Evolutionary conservation across 2,113 vertebrate genomes (phyloP), one percentile per base, ranked within the genome.

Genomic region (Anolis carolinensis): DNA sequence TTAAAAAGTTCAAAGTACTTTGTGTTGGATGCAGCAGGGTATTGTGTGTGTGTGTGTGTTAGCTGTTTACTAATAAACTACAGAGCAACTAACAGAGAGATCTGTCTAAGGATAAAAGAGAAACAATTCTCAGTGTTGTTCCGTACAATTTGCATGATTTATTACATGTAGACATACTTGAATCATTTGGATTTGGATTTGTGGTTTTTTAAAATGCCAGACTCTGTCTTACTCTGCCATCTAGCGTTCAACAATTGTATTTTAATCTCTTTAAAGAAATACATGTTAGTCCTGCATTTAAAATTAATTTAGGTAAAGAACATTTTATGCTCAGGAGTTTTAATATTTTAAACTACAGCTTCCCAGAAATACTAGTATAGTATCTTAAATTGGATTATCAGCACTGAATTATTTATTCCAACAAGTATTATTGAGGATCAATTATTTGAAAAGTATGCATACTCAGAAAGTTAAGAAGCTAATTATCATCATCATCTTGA

Each of bases 221-320:
- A 32, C 32, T 78, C 83, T 86, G 90, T 87, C 87, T 91, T 93
- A 73, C 74, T 87, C 94, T 95, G 96, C 96, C 96, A 96, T 92
- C 96, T 95, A 91, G 96, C 88, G 96, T 88, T 25, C 59, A 52
- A 2, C 1, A 0, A 0, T 18, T 5, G 5, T 78, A 75, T 63
- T 85, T 88, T 75, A 62, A 0, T 88, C 36, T 52, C 68, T 81
- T 21, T 8, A 21, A 44, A n/a, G 20, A 80, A 39, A 14, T 23
- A 81, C 50, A 27, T 81, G 9, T 79, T 11, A 62, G 7, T 72
- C 25, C 63, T 63, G 36, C 11, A 59, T 81, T 81, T 74, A 6
- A 86, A 81, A 55, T 78, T 27, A 27, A 13, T 27, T 67, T 11
- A 39, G 34, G 8, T 30, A 68, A 68, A 30, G 18, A 27, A 50